phyloP scores from a whole-genome alignment of 2,797 vertebrate species.

The Falco concolor region DNA sequence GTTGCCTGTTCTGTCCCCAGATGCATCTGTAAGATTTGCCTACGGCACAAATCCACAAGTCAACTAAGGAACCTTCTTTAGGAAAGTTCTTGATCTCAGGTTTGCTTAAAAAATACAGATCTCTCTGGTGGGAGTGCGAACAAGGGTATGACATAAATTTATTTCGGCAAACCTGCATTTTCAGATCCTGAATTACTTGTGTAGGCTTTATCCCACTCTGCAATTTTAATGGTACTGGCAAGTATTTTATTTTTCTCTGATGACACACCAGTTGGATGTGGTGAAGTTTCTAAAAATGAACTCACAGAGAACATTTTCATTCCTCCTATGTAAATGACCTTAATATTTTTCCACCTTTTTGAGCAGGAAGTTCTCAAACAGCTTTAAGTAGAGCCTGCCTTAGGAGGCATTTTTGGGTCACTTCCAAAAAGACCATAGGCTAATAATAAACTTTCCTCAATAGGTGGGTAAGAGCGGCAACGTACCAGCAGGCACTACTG shows the following conservation, averaged over 20 bases:
- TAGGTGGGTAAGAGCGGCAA: constrained; percentile 99
- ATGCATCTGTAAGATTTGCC: neutral
- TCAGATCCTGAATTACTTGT: neutral
- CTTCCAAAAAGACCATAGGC: neutral
- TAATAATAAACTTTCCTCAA: constrained; percentile 39
- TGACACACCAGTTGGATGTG: constrained; percentile 27
- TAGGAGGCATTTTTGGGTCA: neutral
- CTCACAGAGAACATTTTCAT: neutral
- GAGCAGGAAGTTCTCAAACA: constrained; percentile 22
- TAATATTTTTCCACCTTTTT: neutral
- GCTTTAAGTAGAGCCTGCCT: neutral
- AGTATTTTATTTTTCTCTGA: constrained; percentile 10
- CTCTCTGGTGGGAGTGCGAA: neutral
- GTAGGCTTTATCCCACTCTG: constrained; percentile 28
- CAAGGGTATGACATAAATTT: neutral
- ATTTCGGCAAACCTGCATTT: neutral
- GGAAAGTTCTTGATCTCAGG: neutral
- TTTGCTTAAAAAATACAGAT: neutral
- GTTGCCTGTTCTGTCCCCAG: neutral
- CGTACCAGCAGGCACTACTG: constrained; percentile 96
- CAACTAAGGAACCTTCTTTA: neutral
- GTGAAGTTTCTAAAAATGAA: constrained; percentile 32
- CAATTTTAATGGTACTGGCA: constrained; percentile 10
- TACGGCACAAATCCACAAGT: neutral
- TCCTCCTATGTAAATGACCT: constrained; percentile 20